Evolutionary conservation across 1,140 invertebrate genomes (phyloP), one percentile per base, ranked within the genome.

Genomic region (Geopemphigus sp.): DNA sequence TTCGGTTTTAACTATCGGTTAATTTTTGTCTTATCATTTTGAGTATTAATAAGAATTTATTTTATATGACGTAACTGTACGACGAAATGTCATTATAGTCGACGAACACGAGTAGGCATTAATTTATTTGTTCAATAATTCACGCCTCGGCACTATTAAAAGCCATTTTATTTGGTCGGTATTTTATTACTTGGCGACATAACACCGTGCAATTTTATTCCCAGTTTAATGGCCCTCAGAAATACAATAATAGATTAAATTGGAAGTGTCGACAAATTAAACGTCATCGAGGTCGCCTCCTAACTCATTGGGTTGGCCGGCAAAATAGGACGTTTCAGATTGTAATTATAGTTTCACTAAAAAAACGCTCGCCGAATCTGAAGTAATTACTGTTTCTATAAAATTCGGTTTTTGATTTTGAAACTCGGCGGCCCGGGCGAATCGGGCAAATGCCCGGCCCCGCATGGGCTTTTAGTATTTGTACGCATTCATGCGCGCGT

Each of bases 1-100:
- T 66, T 39, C 12, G 0, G 63, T 66, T 66, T 39, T 47, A 47
- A 47, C 19, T 68, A 68, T 68, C 39, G 45, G 45, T 68, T 45
- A 68, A 68, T 68, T 68, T n/a, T 47, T 47, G 64, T 68, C 64
- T 12, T 47, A 47, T 47, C 22, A 47, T 68, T n/a, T 66, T 19
- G 22, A 66, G 29, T 17, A 22, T 11, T n/a, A 68, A 45, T 4
- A 22, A 17, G 15, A 66, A 39, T 66, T 66, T 66, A 66, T 66
- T 39, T 39, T 39, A 24, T 29, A 57, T 57, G 70, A 56, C 56
- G 12, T 50, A 50, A 56, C 29, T 56, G 29, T 3, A 56, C 0
- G 4, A 26, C 1, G 24, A 22, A n/a, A 66, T 66, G 39, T 66
- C 11, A 66, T 68, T 68, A 47, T 24, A 19, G 17, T 1, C 17